Percentiles rank a stretch among this genome's conserved stretches.
These are phyloP conservation scores for Frankliniella intonsa DNA, from an alignment of 2,888 invertebrate genomes.

Conservation along the genomic window DNA sequence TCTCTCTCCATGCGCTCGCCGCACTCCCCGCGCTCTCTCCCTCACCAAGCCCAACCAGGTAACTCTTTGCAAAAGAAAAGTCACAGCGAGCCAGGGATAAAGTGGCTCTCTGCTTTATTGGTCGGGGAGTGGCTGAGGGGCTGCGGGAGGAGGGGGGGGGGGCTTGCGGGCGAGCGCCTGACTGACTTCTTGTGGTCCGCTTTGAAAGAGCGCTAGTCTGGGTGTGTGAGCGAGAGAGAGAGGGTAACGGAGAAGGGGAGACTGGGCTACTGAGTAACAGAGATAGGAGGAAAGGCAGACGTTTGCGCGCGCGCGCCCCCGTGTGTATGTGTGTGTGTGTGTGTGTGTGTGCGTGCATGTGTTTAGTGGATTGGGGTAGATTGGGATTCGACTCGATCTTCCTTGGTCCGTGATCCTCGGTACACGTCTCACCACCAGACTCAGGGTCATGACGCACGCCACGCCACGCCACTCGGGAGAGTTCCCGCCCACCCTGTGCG, in stretches of 20 bases:
- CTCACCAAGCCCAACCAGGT: neutral
- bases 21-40: slow-evolving; percentile 33
- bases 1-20: slow-evolving; percentile 40
- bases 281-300: neutral
- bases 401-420: no score
- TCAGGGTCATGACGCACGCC: no score
- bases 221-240: slow-evolving; percentile 7
- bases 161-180: slow-evolving; percentile 26
- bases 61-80: neutral
- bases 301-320: neutral
- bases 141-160: neutral
- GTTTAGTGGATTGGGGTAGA: neutral
- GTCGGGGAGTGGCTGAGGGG: neutral
- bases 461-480: no score
- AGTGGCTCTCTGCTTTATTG: slow-evolving; percentile 27
- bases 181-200: slow-evolving; percentile 39
- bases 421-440: no score
- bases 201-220: slow-evolving; percentile 22
- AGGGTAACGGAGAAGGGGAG: slow-evolving; percentile 16
- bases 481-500: no score
- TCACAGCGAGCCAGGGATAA: slow-evolving; percentile 13
- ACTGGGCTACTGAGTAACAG: neutral
- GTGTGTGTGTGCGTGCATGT: neutral
- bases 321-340: neutral
- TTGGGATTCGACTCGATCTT: no score